Evolutionary conservation across 2,888 invertebrate genomes (phyloP), one percentile per base, ranked within the genome.

Genomic region (Pomacea canaliculata): DNA sequence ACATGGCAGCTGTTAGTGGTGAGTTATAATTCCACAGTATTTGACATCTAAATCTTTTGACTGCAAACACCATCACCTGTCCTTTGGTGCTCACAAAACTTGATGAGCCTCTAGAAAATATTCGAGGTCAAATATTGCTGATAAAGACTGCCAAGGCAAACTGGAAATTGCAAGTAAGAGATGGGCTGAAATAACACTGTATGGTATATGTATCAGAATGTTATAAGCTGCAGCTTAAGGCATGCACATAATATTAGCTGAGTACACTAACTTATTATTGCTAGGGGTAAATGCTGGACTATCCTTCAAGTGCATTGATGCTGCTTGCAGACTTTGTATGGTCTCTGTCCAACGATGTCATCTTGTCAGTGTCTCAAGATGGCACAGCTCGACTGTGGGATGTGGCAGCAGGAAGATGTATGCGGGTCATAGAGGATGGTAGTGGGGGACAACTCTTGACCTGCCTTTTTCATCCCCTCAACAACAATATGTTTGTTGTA

Each of bases 401-500:
- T 73, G 90, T 91, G 18, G 89, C 90, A 0, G 89, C 89, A n/a
- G 90, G 90, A 9, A 84, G 82, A 27, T 91, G 91, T 82, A 86
- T 91, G 77, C 83, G 91, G 23, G 86, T 86, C 60, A 87, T 89
- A 62, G 84, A 84, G 73, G 89, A 89, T 80, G 84, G 83, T 51
- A 82, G 81, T n/a, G 86, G 86, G 8, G 87, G 85, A n/a, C 89
- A 89, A 78, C 83, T 91, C 48, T 83, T 89, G 68, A 88, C 86
- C 70, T 95, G 96, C 90, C 92, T 93, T 71, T 96, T 96, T 91
- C 95, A 95, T 88, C 96, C 96, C 0, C 93, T 94, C 69, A 96
- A 96, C 89, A 96, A 96, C 88, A 96, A 96, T 91, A 94, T 96
- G 92, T 94, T 96, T 84, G 94, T 96, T 86, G 95, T 95, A 94